phyloP scores from a whole-genome alignment of 2,888 invertebrate genomes.

The Anthophora plumipes region DNA sequence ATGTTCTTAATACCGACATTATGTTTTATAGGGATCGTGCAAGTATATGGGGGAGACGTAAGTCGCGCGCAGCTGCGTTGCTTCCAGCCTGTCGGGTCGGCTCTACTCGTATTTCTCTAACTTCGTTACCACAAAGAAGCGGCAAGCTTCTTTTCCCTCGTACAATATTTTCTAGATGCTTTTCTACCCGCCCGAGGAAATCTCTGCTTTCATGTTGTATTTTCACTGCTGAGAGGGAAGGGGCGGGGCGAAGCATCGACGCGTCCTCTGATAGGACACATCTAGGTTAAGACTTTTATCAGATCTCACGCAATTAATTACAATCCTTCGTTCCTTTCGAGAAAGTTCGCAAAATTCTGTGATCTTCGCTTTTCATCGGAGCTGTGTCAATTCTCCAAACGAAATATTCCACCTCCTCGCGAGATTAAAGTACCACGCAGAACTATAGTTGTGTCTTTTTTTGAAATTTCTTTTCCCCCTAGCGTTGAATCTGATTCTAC shows the following conservation, averaged over 20 bases:
- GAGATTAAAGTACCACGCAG: conserved; percentile 4
- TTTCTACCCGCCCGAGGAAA: conserved; percentile 28
- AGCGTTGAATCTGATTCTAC: not conserved
- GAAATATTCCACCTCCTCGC: too few species aligned
- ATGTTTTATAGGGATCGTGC: conserved; percentile 41
- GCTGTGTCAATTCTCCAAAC: not conserved
- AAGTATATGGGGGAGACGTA: conserved; percentile 25
- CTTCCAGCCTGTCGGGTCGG: conserved; percentile 6
- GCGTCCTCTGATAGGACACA: not conserved
- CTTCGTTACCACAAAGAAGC: conserved; percentile 54
- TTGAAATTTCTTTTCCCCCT: not conserved
- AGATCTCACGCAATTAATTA: conserved; percentile 29
- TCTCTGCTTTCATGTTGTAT: conserved; percentile 35
- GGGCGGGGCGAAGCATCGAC: too few species aligned
- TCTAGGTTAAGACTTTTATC: not conserved
- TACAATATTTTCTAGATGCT: conserved; percentile 49
- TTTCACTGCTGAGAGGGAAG: conserved; percentile 8
- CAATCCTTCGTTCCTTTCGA: not conserved
- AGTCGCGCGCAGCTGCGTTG: conserved; percentile 22
- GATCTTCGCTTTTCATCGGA: not conserved
- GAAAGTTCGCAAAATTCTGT: not conserved
- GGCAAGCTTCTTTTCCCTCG: conserved; percentile 20
- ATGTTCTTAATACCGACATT: conserved; percentile 38
- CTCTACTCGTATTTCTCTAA: conserved; percentile 54
- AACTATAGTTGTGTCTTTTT: not conserved